Evolutionary conservation across 2,888 invertebrate species (phyloP).

Genomic region (Sinotaia quadrata): DNA sequence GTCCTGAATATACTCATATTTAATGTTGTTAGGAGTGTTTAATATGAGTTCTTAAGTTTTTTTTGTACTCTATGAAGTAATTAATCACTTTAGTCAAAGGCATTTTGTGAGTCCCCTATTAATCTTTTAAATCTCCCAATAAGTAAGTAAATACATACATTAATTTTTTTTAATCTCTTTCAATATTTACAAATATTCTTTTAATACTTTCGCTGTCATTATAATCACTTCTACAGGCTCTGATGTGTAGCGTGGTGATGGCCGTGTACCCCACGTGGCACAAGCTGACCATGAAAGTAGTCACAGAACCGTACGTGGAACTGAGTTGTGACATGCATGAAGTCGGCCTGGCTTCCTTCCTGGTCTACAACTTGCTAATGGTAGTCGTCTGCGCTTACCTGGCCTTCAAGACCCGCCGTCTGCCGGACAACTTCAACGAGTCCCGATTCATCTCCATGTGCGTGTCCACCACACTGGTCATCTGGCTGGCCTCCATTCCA

Average conservation of each 20-base stretch:
- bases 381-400: conserved; percentile 54
- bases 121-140: too few relatives aligned
- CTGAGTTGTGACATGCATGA: conserved; percentile 48
- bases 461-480: conserved; percentile 59
- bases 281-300: conserved; percentile 41
- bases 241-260: neutral
- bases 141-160: too few relatives aligned
- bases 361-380: conserved; percentile 57
- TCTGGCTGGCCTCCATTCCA: conserved; percentile 61
- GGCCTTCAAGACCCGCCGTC: conserved; percentile 62
- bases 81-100: too few relatives aligned
- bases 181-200: too few relatives aligned
- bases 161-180: too few relatives aligned
- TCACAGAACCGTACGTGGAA: conserved; percentile 49
- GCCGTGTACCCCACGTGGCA: neutral
- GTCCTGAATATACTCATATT: too few relatives aligned
- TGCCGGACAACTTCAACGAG: conserved; percentile 67
- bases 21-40: too few relatives aligned
- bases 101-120: too few relatives aligned
- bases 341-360: conserved; percentile 46
- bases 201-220: too few relatives aligned
- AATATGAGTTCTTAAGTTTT: too few relatives aligned
- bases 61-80: too few relatives aligned
- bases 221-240: neutral
- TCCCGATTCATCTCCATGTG: conserved; percentile 60